Percentiles rank a stretch among this genome's conserved stretches.
Conservation (phyloP, 2,113 vertebrate genomes). For the Patagioenas fasciata region DNA sequence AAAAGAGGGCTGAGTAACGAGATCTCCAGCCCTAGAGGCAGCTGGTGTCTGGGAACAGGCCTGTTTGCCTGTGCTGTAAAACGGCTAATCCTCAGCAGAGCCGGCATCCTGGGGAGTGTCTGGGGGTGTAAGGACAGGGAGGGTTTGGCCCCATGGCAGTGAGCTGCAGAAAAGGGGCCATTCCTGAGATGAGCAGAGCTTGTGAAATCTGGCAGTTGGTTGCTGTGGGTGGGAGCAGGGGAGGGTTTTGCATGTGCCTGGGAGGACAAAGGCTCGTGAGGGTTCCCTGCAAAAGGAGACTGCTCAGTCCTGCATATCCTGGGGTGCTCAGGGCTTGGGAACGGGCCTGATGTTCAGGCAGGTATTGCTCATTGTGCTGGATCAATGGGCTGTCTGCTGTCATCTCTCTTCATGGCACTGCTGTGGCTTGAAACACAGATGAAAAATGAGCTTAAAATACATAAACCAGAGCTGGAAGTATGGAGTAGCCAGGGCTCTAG, state of each 20-base stretch:
- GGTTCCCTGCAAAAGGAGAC: not conserved
- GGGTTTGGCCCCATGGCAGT: not conserved
- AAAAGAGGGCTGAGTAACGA: not conserved
- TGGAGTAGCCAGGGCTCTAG: not conserved
- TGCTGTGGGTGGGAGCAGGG: not conserved
- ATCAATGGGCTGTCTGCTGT: fast-evolving
- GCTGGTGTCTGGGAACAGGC: not conserved
- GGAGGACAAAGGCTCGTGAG: fast-evolving
- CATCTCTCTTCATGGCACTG: not conserved
- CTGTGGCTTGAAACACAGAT: not conserved
- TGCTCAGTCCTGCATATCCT: not conserved
- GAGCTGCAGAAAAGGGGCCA: not conserved
- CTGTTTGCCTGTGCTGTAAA: not conserved
- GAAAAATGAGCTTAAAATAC: not conserved
- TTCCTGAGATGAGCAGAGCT: not conserved
- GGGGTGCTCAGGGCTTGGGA: not conserved
- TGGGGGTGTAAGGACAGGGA: not conserved
- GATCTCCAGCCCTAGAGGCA: not conserved
- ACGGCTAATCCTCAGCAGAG: not conserved
- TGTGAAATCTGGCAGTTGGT: not conserved
- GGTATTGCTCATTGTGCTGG: not conserved
- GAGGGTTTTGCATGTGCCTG: not conserved
- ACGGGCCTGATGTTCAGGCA: not conserved
- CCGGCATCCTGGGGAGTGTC: fast-evolving
- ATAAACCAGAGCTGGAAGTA: not conserved